Base-by-base conservation (phyloP, 1,140 invertebrate species). In the Megathymus violae region DNA sequence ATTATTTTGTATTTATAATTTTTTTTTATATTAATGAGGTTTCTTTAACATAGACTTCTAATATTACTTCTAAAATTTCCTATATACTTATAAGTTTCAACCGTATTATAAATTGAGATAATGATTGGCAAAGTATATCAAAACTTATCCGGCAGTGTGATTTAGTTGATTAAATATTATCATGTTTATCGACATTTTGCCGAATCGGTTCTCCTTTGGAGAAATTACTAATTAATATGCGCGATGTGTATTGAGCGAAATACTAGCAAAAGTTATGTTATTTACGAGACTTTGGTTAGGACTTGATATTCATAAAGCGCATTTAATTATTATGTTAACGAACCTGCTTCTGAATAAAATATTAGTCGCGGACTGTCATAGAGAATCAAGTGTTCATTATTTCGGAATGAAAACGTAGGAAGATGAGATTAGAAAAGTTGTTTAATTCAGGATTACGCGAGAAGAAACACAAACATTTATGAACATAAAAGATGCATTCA, bases 281-380 rank as follows among this genome's bases (percentile, higher is more conserved):
- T 87, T 89, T 85, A 78, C 71, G 74, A 72, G 73, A 82, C 82
- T 87, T 85, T 80, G 74, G 74, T 74, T 77, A 85, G 80, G 76
- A 84, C 71, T 88, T 90, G 79, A 83, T 86, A 88, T 90, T 90
- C 88, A 90, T 85, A 88, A 88, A 82, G 80, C 78, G 80, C 80
- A 81, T 90, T 89, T 89, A 88, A 90, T 90, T 90, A 90, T 87
- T 87, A 90, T 90, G 85, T 85, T 82, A 90, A 90, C 82, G 88
- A 88, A 84, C 76, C 80, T 81, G 74, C 80, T 80, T 86, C 82
- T 90, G 88, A 90, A 90, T 90, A 88, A 87, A 88, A 90, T 88
- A 85, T 88, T 76, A 88, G 82, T 76, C 64, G 61, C 68, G 74
- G 71, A 69, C 78, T 82, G 82, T 88, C 85, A 88, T 88, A 88